Evolutionary conservation across 2,113 vertebrate genomes (phyloP), one percentile per base, ranked within the genome.

Genomic region (Gallinago undulata): DNA sequence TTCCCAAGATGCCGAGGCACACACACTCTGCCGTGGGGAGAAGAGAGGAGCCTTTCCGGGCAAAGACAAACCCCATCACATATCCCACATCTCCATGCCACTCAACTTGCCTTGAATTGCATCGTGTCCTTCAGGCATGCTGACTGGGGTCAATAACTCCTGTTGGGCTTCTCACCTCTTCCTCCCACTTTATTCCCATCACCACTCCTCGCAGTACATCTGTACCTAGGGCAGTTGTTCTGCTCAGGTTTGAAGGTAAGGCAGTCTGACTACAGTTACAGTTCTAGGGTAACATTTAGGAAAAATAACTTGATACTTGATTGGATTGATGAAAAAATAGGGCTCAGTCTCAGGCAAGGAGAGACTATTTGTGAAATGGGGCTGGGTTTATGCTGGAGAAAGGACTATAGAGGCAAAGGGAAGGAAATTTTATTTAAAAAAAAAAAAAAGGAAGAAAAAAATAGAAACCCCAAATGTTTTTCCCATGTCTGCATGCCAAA

Each of bases 111-210:
- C 41, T 48, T 91, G 56, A 53, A 47, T 43, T 79, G 64, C 33
- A 7, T 57, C 0, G 0, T 25, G 27, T 45, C 41, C 53, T 78
- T 67, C 30, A 59, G 37, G 14, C 55, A 64, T 2, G 1, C 13
- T 64, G 24, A 12, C 15, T 16, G 18, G 18, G 25, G 18, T 28
- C 4, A 1, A 22, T 59, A 63, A 41, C 15, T 57, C 68, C 30
- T 75, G 48, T 76, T 75, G 22, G 16, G 10, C 11, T 75, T 64
- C 4, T 2, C 19, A 31, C 18, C 13, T 76, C 56, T 79, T 75
- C 30, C 19, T 66, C 24, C 19, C 13, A 16, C 17, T 55, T 59
- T n/a, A 43, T 19, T 9, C 56, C 79, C 37, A 22, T 59, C 50
- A 19, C 13, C 30, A 11, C 43, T 59, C 30, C 70, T 28, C 22